Evolutionary conservation across 2,113 vertebrate species (phyloP).

Genomic region (Synchiropus splendidus): DNA sequence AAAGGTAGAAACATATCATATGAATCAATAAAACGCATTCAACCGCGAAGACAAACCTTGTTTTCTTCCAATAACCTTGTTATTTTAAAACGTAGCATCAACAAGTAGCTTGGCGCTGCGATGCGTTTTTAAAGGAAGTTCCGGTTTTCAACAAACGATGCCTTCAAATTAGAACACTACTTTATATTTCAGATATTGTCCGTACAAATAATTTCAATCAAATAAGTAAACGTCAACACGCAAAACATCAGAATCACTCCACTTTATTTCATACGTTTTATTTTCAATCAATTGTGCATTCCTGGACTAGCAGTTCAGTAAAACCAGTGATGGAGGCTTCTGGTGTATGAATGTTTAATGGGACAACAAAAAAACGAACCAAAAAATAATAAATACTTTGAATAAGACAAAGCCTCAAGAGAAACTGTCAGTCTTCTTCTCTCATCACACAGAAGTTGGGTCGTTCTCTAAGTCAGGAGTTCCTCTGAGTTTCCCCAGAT

Average conservation of each 20-base stretch:
- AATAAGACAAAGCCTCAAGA: slow-evolving; percentile 19
- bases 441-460: not conserved
- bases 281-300: slow-evolving; percentile 68
- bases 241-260: slow-evolving; percentile 3
- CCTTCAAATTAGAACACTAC: not conserved
- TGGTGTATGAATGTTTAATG: slow-evolving; percentile 38
- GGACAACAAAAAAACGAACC: slow-evolving; percentile 3
- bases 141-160: not conserved
- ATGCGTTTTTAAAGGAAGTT: too few species aligned
- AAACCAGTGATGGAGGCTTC: slow-evolving; percentile 50
- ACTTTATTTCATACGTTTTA: slow-evolving; percentile 60
- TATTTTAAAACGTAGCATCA: too few species aligned
- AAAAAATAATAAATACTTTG: too few species aligned
- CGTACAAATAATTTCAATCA: too few species aligned
- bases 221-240: too few species aligned
- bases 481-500: slow-evolving; percentile 18
- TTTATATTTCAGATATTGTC: too few species aligned
- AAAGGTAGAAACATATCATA: too few species aligned
- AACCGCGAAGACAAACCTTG: too few species aligned
- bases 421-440: slow-evolving; percentile 21
- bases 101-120: too few species aligned
- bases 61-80: too few species aligned
- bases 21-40: too few species aligned
- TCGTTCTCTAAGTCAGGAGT: slow-evolving; percentile 1
- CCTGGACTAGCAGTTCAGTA: slow-evolving; percentile 58